Evolutionary conservation across 2,113 vertebrate genomes (phyloP), one percentile per base, ranked within the genome.

Genomic region (Oryzias curvinotus): DNA sequence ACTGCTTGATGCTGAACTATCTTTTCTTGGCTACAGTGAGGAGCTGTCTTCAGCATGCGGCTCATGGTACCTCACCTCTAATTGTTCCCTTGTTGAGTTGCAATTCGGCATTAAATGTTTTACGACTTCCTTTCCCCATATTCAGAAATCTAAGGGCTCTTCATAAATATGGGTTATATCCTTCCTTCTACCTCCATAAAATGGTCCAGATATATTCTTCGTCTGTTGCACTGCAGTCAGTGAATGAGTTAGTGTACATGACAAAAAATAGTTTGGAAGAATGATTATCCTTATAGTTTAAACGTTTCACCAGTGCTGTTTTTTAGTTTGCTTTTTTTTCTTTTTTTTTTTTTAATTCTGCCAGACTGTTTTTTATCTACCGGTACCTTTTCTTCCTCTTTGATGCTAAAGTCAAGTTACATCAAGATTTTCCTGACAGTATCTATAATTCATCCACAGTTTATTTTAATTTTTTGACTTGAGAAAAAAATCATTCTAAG

Each of bases 1-100:
- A 57, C 26, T 66, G 63, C 81, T 80, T 85, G 77, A 85, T 82
- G 78, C 71, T 21, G 62, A 73, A 60, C 71, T 72, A 55, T 66
- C 30, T 17, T 12, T 36, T 23, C 4, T 3, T 43, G 45, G 60
- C 57, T 58, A 54, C 67, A 62, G 46, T 14, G 42, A 66, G 43
- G 41, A 3, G 64, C 46, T 44, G n/a, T 48, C 43, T 52, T 44
- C 52, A 55, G 62, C 28, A 17, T n/a, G 19, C 50, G 63, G 65
- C 59, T 69, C 13, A 52, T 10, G 12, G 19, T 43, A 28, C 47
- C 74, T 68, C 45, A 47, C 45, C 63, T 69, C 43, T 77, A 78
- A 78, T 71, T 73, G 67, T 69, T 54, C 67, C 67, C 53, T 52
- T 69, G 58, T 67, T 67, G 79, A 85, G 77, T 61, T 65, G 41